phyloP scores from a whole-genome alignment of 2,888 invertebrate species.

The Alviniconcha strummeri region DNA sequence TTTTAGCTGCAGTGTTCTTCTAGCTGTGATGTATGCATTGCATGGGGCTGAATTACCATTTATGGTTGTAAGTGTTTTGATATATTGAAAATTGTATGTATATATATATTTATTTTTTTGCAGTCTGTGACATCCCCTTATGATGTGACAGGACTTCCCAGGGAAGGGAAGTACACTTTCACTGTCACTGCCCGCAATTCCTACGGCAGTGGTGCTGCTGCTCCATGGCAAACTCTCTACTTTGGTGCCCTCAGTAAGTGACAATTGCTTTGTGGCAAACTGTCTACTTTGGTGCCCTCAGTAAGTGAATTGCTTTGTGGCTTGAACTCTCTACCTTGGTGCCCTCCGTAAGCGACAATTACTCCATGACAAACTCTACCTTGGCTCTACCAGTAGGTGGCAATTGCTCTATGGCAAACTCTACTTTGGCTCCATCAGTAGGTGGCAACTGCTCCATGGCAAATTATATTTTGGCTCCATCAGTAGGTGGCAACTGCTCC shows the following conservation, averaged over 20 bases:
- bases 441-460: no score
- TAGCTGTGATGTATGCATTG: no score
- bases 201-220: slow-evolving; percentile 31
- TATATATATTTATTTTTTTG: no score
- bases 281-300: neutral
- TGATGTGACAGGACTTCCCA: neutral
- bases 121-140: neutral
- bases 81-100: no score
- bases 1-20: no score
- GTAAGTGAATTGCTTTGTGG: slow-evolving; percentile 20
- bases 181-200: slow-evolving; percentile 34
- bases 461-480: no score
- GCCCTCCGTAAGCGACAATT: neutral
- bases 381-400: neutral
- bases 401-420: slow-evolving; percentile 25
- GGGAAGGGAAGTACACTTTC: slow-evolving; percentile 26
- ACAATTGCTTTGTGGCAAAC: slow-evolving; percentile 22
- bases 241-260: neutral
- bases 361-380: slow-evolving; percentile 30
- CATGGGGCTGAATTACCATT: no score
- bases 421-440: neutral
- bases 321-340: slow-evolving; percentile 23
- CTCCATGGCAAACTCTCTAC: slow-evolving; percentile 31
- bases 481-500: no score
- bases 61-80: no score